Percentiles rank a stretch among this genome's conserved stretches.
Evolutionary conservation across 2,113 vertebrate genomes (phyloP).

Genomic region (Drymodes brunneopygia): DNA sequence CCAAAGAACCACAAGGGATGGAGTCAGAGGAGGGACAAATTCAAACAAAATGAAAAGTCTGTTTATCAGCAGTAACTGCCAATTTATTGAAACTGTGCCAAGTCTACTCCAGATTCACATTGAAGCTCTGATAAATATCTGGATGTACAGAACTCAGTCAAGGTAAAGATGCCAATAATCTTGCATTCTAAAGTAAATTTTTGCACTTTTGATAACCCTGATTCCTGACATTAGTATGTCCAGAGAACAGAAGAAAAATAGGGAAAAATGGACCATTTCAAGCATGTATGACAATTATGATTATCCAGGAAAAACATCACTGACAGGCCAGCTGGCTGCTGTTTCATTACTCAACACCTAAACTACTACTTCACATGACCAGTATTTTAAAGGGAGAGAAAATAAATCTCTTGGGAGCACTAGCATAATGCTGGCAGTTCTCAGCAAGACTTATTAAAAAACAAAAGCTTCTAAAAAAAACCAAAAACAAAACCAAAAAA

Average conservation of each 20-base stretch:
- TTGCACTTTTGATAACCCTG: not conserved
- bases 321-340: not conserved
- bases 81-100: not conserved
- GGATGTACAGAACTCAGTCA: not conserved
- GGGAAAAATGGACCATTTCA: not conserved
- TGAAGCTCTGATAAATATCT: not conserved
- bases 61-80: not conserved
- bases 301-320: not conserved
- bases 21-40: not conserved
- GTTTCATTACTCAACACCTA: not conserved
- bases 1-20: not conserved
- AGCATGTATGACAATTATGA: not conserved
- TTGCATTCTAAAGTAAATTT: not conserved
- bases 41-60: not conserved
- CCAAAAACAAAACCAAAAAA: too few relatives aligned
- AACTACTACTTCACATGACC: not conserved
- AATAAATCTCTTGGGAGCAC: not conserved
- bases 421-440: not conserved
- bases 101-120: not conserved
- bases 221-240: not conserved
- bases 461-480: not conserved
- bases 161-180: not conserved
- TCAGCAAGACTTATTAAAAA: not conserved
- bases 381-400: not conserved
- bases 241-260: not conserved